Conservation (phyloP, 2,113 vertebrate species). For the Alces alces region DNA sequence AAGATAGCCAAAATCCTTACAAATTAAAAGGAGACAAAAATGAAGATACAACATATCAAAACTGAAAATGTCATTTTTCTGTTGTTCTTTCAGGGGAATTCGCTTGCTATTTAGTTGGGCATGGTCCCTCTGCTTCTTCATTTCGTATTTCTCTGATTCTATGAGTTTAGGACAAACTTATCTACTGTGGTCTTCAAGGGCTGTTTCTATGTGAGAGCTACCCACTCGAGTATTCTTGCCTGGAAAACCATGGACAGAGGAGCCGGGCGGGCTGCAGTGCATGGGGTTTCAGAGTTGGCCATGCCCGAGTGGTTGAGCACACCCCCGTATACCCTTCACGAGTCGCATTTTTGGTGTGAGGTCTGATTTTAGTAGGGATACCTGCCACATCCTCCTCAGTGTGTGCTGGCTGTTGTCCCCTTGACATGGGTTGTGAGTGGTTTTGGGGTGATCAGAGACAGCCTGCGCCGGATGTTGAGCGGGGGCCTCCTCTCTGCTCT, state of each 20-base stretch:
- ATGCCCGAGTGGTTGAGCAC: background rate
- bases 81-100: background rate
- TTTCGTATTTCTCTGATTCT: background rate
- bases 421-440: background rate
- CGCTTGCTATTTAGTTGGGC: background rate
- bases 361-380: background rate
- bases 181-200: background rate
- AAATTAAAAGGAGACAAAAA: background rate
- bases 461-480: background rate
- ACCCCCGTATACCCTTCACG: background rate
- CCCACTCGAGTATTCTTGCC: background rate
- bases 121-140: background rate
- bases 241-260: background rate
- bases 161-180: background rate
- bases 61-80: background rate
- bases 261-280: background rate
- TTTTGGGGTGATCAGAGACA: background rate
- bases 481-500: background rate
- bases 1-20: background rate
- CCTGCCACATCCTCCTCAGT: background rate
- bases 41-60: background rate
- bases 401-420: too few relatives aligned
- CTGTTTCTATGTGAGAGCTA: background rate
- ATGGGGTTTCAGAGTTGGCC: fast-evolving
- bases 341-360: background rate